Base-by-base conservation (phyloP, 2,797 vertebrate genomes). In the Acropternis orthonyx region DNA sequence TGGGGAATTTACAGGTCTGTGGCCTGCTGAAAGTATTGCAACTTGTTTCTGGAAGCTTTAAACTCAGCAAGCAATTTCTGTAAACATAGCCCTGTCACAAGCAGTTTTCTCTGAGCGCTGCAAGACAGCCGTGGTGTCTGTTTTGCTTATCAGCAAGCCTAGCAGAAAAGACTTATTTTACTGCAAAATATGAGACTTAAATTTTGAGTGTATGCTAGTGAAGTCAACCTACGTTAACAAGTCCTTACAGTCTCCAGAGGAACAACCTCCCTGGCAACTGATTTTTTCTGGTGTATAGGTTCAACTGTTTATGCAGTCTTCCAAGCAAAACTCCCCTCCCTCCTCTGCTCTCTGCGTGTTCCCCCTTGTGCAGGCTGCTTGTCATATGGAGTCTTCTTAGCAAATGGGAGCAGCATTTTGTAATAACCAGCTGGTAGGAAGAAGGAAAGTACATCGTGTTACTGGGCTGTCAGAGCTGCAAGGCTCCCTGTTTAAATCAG, bases 381-480 rank as follows among this genome's bases (percentile, higher is more conserved):
- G 65, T 87, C 92, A 88, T 10, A 56, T 10, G 74, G 73, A 80
- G 26, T 8, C 69, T 23, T 66, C 71, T 59, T 1, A 86, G 76
- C 14, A 10, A 78, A 66, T 0, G 1, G 63, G 81, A 87, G 86
- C 78, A 73, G 82, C 54, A 10, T 68, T 92, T 89, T 63, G 37
- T 56, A 65, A 83, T 23, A 68, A 58, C 85, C 92, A 91, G 87
- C 89, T 96, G 92, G 94, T 20, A 65, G 86, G 49, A 91, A 77
- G 80, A 20, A 82, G 68, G 59, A 49, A 71, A 83, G 92, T 56
- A 89, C 78, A 26, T 23, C 7, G 5, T 72, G 93, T 83, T 56
- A 54, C 37, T 16, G 54, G 49, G 88, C 81, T 85, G 75, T 43
- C 22, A 12, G 68, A 74, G 63, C 69, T 77, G 84, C 85, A 75